A percentile compares a stretch with the other conserved stretches of the same genome.
These are phyloP conservation scores for Halotydeus destructor DNA, from an alignment of 1,140 invertebrate species.

Conservation along the genomic window DNA sequence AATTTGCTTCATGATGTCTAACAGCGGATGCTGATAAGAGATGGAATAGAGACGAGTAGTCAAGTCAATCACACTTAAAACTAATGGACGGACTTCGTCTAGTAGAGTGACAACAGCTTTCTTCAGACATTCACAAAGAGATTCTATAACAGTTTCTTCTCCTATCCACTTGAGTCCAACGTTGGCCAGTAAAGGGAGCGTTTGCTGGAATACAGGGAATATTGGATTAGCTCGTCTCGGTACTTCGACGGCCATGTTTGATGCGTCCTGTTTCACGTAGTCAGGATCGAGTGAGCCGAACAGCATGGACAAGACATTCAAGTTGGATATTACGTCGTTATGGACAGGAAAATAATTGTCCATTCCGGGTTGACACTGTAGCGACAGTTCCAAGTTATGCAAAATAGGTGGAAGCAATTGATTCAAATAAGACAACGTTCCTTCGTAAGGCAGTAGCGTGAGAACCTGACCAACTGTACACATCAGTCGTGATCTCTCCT, in stretches of 20 bases:
- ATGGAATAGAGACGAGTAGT: conserved; percentile 41
- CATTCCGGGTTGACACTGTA: not conserved
- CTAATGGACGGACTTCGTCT: conserved; percentile 37
- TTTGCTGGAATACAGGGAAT: conserved; percentile 10
- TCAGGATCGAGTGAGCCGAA: conserved; percentile 38
- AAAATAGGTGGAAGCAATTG: conserved; percentile 42
- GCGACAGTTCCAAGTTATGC: conserved; percentile 30
- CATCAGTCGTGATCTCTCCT: conserved; percentile 48
- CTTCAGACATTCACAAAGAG: conserved; percentile 44
- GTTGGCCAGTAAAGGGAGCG: conserved; percentile 5
- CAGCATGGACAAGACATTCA: conserved; percentile 47
- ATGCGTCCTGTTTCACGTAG: conserved; percentile 16
- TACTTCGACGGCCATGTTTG: conserved; percentile 15
- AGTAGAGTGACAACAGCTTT: conserved; percentile 40
- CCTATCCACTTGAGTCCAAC: conserved; percentile 5
- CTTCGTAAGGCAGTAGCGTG: conserved; percentile 37
- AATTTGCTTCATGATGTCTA: conserved; percentile 44
- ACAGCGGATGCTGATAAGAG: conserved; percentile 39
- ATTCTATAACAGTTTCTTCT: conserved; percentile 26
- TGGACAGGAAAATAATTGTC: not conserved
- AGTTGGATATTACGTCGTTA: conserved; percentile 26
- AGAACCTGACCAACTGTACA: conserved; percentile 49
- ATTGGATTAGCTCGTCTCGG: conserved; percentile 6
- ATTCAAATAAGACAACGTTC: conserved; percentile 44
- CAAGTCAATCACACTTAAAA: conserved; percentile 43